Percentiles rank a stretch among this genome's conserved stretches.
Conservation (phyloP, 2,113 vertebrate species). For the Atherinomorus stipes region DNA sequence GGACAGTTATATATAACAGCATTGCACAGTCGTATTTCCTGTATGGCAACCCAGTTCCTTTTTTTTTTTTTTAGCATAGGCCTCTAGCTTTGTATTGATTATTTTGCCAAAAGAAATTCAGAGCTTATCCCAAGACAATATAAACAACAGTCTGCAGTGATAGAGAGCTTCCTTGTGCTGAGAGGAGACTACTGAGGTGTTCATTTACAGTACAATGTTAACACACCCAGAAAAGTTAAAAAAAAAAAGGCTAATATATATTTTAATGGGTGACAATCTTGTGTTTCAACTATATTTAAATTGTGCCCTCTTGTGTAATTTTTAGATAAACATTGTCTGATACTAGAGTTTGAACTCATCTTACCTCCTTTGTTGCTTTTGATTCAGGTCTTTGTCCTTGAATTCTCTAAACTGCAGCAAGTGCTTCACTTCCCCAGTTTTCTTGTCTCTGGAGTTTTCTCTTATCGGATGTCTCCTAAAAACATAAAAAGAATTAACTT, state of each 20-base stretch:
- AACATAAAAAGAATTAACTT: background rate
- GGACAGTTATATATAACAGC: constrained; percentile 11
- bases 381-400: no score
- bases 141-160: background rate
- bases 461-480: background rate
- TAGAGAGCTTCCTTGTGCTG: background rate
- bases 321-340: background rate
- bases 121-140: background rate
- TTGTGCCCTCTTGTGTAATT: background rate
- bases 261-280: no score
- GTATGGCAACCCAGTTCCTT: constrained; percentile 21
- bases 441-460: background rate
- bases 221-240: background rate
- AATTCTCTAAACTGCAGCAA: no score
- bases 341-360: background rate
- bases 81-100: constrained; percentile 15
- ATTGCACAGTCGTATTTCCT: constrained; percentile 28
- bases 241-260: background rate
- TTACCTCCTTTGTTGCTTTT: background rate
- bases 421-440: no score
- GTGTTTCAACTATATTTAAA: no score
- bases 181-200: background rate
- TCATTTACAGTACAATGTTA: background rate
- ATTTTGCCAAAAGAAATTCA: background rate
- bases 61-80: constrained; percentile 8